phyloP scores from a whole-genome alignment of 2,113 vertebrate species.

The Petaurus breviceps region DNA sequence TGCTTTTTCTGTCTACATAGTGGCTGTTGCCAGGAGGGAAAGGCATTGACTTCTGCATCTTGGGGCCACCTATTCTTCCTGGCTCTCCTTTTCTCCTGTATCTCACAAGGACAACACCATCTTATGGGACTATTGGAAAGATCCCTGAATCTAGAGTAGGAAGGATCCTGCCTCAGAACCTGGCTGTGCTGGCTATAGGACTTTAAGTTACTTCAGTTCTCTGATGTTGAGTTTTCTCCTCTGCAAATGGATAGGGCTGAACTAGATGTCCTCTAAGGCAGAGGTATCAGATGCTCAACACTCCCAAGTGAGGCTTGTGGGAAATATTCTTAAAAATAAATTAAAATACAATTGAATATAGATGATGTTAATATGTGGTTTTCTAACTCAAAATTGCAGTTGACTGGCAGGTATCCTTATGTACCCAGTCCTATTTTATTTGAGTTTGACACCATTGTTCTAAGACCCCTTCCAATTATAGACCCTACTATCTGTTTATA shows the following conservation, averaged over 20 bases:
- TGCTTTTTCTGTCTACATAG: background rate
- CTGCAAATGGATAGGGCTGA: background rate
- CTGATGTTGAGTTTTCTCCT: background rate
- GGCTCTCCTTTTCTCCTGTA: background rate
- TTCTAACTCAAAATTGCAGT: background rate
- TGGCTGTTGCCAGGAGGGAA: background rate
- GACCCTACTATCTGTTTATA: background rate
- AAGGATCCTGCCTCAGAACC: background rate
- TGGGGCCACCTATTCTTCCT: background rate
- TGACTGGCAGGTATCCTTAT: background rate
- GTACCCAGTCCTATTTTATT: background rate
- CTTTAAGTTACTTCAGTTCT: background rate
- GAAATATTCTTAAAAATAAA: background rate
- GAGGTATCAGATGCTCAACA: background rate
- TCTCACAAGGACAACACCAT: background rate
- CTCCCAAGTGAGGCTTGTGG: background rate
- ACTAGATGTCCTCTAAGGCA: background rate
- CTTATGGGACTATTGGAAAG: background rate
- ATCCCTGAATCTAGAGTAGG: background rate
- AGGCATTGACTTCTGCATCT: too few relatives aligned
- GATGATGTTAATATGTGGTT: background rate
- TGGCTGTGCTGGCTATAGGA: background rate
- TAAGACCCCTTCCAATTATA: background rate
- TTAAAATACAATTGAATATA: background rate
- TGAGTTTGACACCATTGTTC: background rate